A percentile compares a stretch with the other conserved stretches of the same genome.
These are phyloP conservation scores for Asarcornis scutulata DNA, from an alignment of 2,113 vertebrate species.

Conservation along the genomic window DNA sequence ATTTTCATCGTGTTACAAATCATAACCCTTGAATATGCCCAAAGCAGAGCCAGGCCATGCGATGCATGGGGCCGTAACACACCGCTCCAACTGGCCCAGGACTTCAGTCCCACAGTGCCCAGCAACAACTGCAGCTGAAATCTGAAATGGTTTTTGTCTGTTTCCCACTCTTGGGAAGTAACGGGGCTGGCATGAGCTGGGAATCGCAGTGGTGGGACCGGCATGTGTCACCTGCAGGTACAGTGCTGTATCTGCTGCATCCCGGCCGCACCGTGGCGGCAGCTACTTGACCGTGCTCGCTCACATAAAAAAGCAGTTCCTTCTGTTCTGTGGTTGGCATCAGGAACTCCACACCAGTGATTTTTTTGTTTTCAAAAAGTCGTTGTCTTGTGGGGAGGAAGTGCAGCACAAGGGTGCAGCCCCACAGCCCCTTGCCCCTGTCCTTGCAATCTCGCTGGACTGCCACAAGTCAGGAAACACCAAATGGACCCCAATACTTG, in stretches of 20 bases:
- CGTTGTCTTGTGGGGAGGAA: not conserved
- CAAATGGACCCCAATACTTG: not conserved
- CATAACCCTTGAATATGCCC: not conserved
- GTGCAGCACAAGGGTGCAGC: not conserved
- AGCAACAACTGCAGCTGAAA: not conserved
- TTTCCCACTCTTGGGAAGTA: not conserved
- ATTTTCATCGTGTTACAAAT: fast-evolving
- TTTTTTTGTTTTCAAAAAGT: not conserved
- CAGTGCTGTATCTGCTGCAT: not conserved
- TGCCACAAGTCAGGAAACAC: not conserved
- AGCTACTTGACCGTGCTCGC: not conserved
- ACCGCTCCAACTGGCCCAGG: not conserved
- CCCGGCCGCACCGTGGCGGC: fast-evolving
- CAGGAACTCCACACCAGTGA: slow-evolving; percentile 10
- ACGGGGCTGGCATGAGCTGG: not conserved
- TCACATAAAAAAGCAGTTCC: not conserved
- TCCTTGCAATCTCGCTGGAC: not conserved
- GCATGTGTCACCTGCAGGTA: not conserved
- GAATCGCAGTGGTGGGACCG: not conserved
- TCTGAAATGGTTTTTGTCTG: not conserved
- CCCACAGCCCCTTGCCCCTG: not conserved
- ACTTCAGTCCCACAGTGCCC: not conserved
- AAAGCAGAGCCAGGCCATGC: not conserved
- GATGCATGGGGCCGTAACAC: fast-evolving
- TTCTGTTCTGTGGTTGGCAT: slow-evolving; percentile 17